Evolutionary conservation across 1,140 invertebrate species (phyloP).

Genomic region (Helicoverpa zea): DNA sequence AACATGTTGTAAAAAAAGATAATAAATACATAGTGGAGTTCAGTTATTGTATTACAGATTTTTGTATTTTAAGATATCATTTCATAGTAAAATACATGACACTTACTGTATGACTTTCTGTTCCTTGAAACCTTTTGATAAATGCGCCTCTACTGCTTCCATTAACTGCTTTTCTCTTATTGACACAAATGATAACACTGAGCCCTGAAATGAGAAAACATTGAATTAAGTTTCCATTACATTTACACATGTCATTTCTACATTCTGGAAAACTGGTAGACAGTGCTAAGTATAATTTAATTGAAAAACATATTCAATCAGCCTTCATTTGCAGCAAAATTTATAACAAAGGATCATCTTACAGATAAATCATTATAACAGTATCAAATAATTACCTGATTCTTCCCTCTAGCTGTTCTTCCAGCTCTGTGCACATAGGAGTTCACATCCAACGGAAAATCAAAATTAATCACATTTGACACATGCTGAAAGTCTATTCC

Average conservation of each 20-base stretch:
- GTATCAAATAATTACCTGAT: slow-evolving; percentile 87
- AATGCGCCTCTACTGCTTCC: slow-evolving; percentile 92
- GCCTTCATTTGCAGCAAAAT: too few relatives aligned
- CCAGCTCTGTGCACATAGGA: slow-evolving; percentile 98
- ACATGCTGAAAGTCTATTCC: slow-evolving; percentile 99
- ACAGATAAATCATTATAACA: neutral
- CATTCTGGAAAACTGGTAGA: too few relatives aligned
- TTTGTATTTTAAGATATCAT: too few relatives aligned
- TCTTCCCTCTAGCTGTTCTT: slow-evolving; percentile 97
- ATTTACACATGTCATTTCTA: too few relatives aligned
- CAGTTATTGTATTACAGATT: too few relatives aligned
- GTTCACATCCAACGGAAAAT: slow-evolving; percentile 95
- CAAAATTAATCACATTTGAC: slow-evolving; percentile 99
- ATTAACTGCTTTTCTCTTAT: slow-evolving; percentile 93
- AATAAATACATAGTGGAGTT: too few relatives aligned
- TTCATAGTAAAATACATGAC: neutral
- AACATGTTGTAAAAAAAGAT: too few relatives aligned
- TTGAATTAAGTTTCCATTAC: too few relatives aligned
- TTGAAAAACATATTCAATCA: too few relatives aligned
- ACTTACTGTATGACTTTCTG: slow-evolving; percentile 87
- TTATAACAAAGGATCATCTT: neutral
- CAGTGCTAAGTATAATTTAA: too few relatives aligned
- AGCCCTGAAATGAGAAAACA: slow-evolving; percentile 89
- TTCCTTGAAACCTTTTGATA: slow-evolving; percentile 88
- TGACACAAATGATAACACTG: slow-evolving; percentile 97